Evolutionary conservation across 2,797 vertebrate genomes (phyloP).

Genomic region (Aldrovandia affinis): DNA sequence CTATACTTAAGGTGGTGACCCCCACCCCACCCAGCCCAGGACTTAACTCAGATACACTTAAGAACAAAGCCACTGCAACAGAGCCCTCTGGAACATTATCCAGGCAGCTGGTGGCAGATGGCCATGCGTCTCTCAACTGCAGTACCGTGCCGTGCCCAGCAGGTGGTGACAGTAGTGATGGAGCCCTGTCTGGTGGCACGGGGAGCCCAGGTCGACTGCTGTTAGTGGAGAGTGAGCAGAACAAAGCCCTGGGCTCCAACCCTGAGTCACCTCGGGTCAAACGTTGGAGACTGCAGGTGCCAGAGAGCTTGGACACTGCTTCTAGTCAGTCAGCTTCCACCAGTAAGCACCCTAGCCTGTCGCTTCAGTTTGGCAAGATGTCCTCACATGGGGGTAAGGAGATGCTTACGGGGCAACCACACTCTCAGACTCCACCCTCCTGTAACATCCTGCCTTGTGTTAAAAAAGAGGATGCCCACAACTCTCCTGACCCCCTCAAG

Average conservation of each 20-base stretch:
- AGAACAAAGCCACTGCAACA: slow-evolving; percentile 50
- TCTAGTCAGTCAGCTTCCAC: slow-evolving; percentile 60
- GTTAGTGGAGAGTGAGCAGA: slow-evolving; percentile 38
- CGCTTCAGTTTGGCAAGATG: neutral
- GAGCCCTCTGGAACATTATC: neutral
- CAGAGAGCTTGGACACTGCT: slow-evolving; percentile 39
- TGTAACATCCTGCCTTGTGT: neutral
- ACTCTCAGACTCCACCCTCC: slow-evolving; percentile 21
- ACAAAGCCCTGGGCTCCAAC: slow-evolving; percentile 25
- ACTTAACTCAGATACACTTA: slow-evolving; percentile 43
- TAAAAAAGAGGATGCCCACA: slow-evolving; percentile 40
- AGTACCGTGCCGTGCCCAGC: neutral
- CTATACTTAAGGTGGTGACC: slow-evolving; percentile 51
- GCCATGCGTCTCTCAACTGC: slow-evolving; percentile 12
- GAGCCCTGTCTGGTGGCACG: slow-evolving; percentile 16
- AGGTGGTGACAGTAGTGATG: slow-evolving; percentile 31
- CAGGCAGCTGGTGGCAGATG: neutral
- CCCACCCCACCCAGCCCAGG: slow-evolving; percentile 39
- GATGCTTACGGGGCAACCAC: neutral
- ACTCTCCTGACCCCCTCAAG: slow-evolving; percentile 55
- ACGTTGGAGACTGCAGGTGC: slow-evolving; percentile 41
- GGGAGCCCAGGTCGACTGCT: slow-evolving; percentile 21
- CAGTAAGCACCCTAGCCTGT: slow-evolving; percentile 55
- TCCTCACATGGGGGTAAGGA: neutral
- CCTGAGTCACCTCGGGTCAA: slow-evolving; percentile 24